These are phyloP conservation scores for Parnassius mnemosyne DNA, from an alignment of 2,888 invertebrate genomes.

Conservation along the genomic window DNA sequence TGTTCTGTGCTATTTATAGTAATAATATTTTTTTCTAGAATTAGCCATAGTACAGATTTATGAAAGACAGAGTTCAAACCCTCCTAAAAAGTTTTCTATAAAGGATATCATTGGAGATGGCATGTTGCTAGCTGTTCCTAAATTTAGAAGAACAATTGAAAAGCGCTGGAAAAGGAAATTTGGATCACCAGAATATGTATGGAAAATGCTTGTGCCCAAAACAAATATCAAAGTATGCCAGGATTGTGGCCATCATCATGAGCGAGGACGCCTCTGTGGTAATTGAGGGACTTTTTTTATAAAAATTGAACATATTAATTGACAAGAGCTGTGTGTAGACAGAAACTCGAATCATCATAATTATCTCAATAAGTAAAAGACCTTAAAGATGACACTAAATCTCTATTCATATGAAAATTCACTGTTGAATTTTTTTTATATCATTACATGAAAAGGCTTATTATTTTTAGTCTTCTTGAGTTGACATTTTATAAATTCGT, in stretches of 20 bases:
- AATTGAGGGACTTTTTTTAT: conserved; percentile 47
- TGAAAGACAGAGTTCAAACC: conserved; percentile 37
- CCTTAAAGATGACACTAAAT: too few relatives aligned
- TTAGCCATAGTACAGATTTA: conserved; percentile 57
- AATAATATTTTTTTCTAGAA: conserved; percentile 46
- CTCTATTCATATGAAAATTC: too few relatives aligned
- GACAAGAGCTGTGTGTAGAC: too few relatives aligned
- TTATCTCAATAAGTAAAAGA: too few relatives aligned
- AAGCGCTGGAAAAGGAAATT: conserved; percentile 86
- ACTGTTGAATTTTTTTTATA: too few relatives aligned
- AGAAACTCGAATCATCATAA: too few relatives aligned
- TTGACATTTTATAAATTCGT: too few relatives aligned
- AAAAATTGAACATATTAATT: too few relatives aligned
- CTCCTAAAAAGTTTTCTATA: conserved; percentile 68
- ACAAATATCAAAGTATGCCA: conserved; percentile 87
- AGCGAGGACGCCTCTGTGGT: conserved; percentile 91
- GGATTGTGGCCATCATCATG: conserved; percentile 92
- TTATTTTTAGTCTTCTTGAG: too few relatives aligned
- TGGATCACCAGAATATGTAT: conserved; percentile 83
- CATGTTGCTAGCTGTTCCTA: conserved; percentile 91
- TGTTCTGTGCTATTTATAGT: neutral
- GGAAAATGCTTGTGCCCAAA: conserved; percentile 87
- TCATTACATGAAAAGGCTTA: too few relatives aligned
- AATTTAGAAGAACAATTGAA: conserved; percentile 87
- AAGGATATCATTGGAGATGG: conserved; percentile 86